Evolutionary conservation across 2,797 vertebrate genomes (phyloP), one percentile per base, ranked within the genome.

Genomic region (Pseudotriccus pelzelni): DNA sequence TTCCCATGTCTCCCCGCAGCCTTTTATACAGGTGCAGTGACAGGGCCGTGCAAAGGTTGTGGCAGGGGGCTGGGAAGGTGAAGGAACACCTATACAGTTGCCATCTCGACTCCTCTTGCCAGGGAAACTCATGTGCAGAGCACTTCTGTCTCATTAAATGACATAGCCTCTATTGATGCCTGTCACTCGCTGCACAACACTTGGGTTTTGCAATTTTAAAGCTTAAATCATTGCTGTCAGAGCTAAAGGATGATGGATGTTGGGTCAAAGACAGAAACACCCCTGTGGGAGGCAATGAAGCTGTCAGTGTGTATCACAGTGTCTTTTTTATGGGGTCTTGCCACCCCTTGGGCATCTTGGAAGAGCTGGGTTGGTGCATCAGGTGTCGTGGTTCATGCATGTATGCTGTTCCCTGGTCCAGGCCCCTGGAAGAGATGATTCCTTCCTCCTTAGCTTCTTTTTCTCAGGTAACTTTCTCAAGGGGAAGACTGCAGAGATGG

Each of bases 121-220:
- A 22, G 60, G 27, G 85, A 32, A 52, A 34, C 66, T 88, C 34
- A n/a, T n/a, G 18, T 5, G 36, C 28, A 30, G 43, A 70, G 41
- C 68, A n/a, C 5, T 73, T 62, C 8, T 18, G 30, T 80, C 56
- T 77, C 7, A 14, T 73, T 74, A 63, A 83, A 52, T 83, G 75
- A 22, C 20, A 27, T 4, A 34, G 62, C 32, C 32, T 84, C 28
- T 81, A 1, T 34, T 75, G 86, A 60, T 7, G 8, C 28, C 72
- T 30, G 25, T 67, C 34, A 68, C 47, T 67, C 44, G 63, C 34
- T 78, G 59, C 30, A 22, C 0, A 2, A 3, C 59, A 25, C 66
- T 77, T 84, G 62, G 41, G 23, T 53, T 91, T 37, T 49, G 52
- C 50, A 32, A 52, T 89, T 90, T 92, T 49, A 78, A 84, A 87